A percentile compares a stretch with the other conserved stretches of the same genome.
Evolutionary conservation across 92 coral and sea anemone species (phyloP).

Genomic region (Epizoanthus stellaris): DNA sequence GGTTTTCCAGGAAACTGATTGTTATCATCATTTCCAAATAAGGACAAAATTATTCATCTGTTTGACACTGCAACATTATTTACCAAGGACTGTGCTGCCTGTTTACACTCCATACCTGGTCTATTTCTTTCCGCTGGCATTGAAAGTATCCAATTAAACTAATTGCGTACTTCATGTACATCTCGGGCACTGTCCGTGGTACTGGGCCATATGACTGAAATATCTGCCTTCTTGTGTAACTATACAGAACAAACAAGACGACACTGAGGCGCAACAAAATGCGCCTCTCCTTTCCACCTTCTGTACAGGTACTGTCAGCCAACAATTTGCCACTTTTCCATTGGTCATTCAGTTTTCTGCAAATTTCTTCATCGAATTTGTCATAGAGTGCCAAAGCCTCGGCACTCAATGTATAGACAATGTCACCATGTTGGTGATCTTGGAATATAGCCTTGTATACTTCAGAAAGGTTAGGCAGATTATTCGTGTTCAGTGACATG

Average conservation of each 20-base stretch:
- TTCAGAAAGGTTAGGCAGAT: slow-evolving; percentile 47
- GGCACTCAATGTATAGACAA: slow-evolving; percentile 44
- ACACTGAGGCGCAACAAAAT: slow-evolving; percentile 28
- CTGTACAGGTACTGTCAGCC: slow-evolving; percentile 24
- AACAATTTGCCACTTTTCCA: slow-evolving; percentile 49
- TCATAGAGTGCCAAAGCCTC: slow-evolving; percentile 54
- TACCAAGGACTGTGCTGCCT: too few relatives aligned
- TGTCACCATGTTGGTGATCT: slow-evolving; percentile 56
- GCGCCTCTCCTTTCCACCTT: slow-evolving; percentile 37
- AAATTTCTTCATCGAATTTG: slow-evolving; percentile 59
- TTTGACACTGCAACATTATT: too few relatives aligned
- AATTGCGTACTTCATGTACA: slow-evolving; percentile 44
- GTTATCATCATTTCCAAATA: too few relatives aligned
- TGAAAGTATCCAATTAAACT: slow-evolving; percentile 23
- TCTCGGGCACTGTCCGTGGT: slow-evolving; percentile 32
- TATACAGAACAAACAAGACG: slow-evolving; percentile 47
- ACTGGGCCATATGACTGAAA: slow-evolving; percentile 62
- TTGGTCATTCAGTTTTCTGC: slow-evolving; percentile 47
- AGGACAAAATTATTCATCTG: too few relatives aligned
- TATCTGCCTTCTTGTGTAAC: slow-evolving; percentile 57
- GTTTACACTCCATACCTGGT: slow-evolving; percentile 20
- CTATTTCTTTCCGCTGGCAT: slow-evolving; percentile 27
- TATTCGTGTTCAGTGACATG: slow-evolving; percentile 27
- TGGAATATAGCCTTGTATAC: slow-evolving; percentile 50
- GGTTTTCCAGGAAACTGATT: too few relatives aligned